phyloP scores from a whole-genome alignment of 1,140 invertebrate species.

The Brachionus asplanchnoidis region DNA sequence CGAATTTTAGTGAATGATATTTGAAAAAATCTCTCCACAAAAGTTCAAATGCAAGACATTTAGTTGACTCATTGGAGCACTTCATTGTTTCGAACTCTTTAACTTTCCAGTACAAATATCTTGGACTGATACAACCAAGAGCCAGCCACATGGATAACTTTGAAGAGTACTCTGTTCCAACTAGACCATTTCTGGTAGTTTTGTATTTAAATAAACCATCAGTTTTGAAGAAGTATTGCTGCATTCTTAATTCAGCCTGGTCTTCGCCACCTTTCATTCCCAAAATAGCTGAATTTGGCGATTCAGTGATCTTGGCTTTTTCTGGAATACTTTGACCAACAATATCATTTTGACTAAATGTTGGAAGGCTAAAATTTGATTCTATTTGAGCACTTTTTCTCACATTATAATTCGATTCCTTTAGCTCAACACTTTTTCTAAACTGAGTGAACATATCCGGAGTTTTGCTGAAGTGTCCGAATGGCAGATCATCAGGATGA shows the following conservation, averaged over 20 bases:
- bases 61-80: conserved; percentile 54
- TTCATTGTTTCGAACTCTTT: conserved; percentile 52
- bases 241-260: conserved; percentile 48
- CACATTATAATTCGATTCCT: not conserved
- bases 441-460: conserved; percentile 57
- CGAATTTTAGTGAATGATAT: conserved; percentile 56
- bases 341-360: not conserved
- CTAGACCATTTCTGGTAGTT: conserved; percentile 55
- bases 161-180: conserved; percentile 57
- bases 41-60: conserved; percentile 58
- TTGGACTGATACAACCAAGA: conserved; percentile 54
- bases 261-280: conserved; percentile 53
- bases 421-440: conserved; percentile 49
- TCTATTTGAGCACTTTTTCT: not conserved
- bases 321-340: not conserved
- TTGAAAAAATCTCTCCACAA: conserved; percentile 58
- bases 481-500: conserved; percentile 55
- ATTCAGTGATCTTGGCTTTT: not conserved
- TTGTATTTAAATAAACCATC: conserved; percentile 55
- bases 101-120: conserved; percentile 54
- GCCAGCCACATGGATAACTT: conserved; percentile 57
- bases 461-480: conserved; percentile 45
- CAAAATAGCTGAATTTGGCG: conserved; percentile 43
- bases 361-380: conserved; percentile 10
- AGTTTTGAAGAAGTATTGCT: conserved; percentile 54